A percentile compares a stretch with the other conserved stretches of the same genome.
These are phyloP conservation scores for Zophobas atratus DNA, from an alignment of 1,140 invertebrate genomes.

Conservation along the genomic window DNA sequence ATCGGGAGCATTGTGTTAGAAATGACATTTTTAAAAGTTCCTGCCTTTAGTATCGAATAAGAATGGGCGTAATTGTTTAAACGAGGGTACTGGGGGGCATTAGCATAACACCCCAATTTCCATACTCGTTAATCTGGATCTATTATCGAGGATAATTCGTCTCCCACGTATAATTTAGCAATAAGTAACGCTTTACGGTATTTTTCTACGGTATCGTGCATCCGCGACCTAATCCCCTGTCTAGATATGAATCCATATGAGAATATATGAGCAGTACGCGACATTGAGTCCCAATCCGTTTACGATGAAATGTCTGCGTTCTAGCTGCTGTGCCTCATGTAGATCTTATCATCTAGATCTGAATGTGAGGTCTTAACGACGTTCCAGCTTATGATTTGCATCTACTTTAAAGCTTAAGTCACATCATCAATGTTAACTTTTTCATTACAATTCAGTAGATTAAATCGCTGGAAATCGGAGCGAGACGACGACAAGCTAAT, in stretches of 20 bases:
- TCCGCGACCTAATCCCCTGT: conserved; percentile 41
- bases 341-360: conserved; percentile 42
- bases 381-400: conserved; percentile 43
- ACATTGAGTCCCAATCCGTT: conserved; percentile 47
- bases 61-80: conserved; percentile 36
- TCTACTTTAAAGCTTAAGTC: conserved; percentile 33
- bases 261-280: conserved; percentile 46
- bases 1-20: conserved; percentile 6
- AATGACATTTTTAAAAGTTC: conserved; percentile 23
- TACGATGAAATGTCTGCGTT: conserved; percentile 41
- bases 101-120: conserved; percentile 34
- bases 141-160: conserved; percentile 39
- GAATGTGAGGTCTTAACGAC: conserved; percentile 45
- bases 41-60: conserved; percentile 1
- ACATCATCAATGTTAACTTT: conserved; percentile 37
- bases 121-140: conserved; percentile 42
- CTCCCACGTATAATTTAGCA: conserved; percentile 42
- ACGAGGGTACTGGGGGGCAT: conserved; percentile 5
- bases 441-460: conserved; percentile 35
- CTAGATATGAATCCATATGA: conserved; percentile 49
- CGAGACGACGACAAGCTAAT: conserved; percentile 12
- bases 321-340: conserved; percentile 38
- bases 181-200: conserved; percentile 40
- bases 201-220: conserved; percentile 35
- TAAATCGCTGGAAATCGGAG: conserved; percentile 12